Evolutionary conservation across 2,888 invertebrate genomes (phyloP), one percentile per base, ranked within the genome.

Genomic region (Synanthedon vespiformis): DNA sequence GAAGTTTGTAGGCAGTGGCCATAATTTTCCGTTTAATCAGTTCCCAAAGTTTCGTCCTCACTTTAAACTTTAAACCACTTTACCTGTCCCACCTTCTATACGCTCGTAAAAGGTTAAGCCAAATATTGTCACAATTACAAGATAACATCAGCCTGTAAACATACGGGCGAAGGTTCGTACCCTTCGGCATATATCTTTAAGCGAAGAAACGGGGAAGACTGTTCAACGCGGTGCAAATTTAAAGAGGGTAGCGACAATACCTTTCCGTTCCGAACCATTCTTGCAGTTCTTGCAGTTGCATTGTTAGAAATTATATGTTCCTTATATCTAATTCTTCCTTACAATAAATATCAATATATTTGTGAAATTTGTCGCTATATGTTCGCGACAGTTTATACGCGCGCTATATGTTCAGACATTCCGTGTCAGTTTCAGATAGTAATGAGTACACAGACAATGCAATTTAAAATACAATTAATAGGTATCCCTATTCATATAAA

Each of bases 101-200:
- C 68, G 69, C 72, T 74, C 75, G 74, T 76, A 77, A 77, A 79
- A 77, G 76, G 72, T 72, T 71, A 72, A 74, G 72, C 75, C 83
- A 86, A 87, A 87, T 84, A 86, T 85, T 85, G 83, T 80, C 84
- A 82, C 81, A 84, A 87, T 86, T 86, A 86, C 65, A 65, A 77
- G 86, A 87, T 87, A 86, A 63, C 79, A 86, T 87, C 87, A 72
- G 62, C 73, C 73, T 74, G 80, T 80, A 80, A 81, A 81, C 84
- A 80, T 68, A 71, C 68, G 70, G 67, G 70, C 70, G 68, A 72
- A 74, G 71, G 72, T 69, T 70, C 68, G 68, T 75, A 72, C 76
- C 84, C 82, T 79, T 77, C 68, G 80, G 80, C 77, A 71, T 76
- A 71, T 80, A 77, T 81, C 76, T 81, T 69, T 64, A 52, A 51